Evolutionary conservation across 2,113 vertebrate species (phyloP).

Genomic region (Eudyptes chrysolophus): DNA sequence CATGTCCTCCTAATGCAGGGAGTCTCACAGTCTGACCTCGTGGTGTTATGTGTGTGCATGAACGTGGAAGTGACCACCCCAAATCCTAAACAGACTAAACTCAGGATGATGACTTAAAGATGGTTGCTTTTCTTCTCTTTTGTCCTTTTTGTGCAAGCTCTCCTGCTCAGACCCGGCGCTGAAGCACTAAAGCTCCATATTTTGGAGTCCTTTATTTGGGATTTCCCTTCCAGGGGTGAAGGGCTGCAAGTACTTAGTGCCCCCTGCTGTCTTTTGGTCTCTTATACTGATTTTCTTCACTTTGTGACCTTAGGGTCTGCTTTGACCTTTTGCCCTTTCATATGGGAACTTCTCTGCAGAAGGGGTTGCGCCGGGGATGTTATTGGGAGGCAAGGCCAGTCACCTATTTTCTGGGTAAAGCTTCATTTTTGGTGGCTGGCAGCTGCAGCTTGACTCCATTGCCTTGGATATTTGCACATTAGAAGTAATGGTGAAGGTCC

Average conservation of each 20-base stretch:
- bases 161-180: background rate
- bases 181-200: background rate
- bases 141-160: background rate
- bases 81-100: background rate
- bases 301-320: background rate
- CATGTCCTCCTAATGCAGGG: background rate
- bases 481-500: background rate
- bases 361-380: accelerated
- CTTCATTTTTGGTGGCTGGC: background rate
- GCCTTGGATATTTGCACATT: background rate
- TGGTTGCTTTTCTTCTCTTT: background rate
- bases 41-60: background rate
- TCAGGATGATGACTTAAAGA: background rate
- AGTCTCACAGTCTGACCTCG: background rate
- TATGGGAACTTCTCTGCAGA: background rate
- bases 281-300: background rate
- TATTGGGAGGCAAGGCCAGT: background rate
- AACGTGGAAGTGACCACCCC: background rate
- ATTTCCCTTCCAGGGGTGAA: background rate
- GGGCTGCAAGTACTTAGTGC: background rate
- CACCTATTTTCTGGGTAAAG: background rate
- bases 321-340: background rate
- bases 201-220: background rate
- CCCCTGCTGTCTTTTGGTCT: background rate
- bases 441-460: background rate